These are phyloP conservation scores for Ephestia elutella DNA, from an alignment of 1,140 invertebrate species.

Conservation along the genomic window DNA sequence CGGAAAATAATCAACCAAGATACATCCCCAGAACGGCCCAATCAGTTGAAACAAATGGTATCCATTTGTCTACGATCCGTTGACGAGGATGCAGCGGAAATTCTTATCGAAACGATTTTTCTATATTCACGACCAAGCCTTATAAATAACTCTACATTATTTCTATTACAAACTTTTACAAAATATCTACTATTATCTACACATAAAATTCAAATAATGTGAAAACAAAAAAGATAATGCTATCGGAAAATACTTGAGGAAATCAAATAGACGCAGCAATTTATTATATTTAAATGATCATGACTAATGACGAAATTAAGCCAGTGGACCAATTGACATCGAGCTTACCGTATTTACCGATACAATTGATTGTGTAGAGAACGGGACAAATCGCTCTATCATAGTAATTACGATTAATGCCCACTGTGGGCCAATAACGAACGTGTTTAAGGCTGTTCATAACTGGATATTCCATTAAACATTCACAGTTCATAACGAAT, in stretches of 20 bases:
- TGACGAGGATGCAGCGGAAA: conserved; percentile 11
- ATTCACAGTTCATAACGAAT: neutral
- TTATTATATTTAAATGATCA: neutral
- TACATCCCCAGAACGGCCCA: conserved; percentile 47
- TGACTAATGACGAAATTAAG: neutral
- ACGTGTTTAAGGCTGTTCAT: neutral
- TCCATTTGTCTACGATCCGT: conserved; percentile 39
- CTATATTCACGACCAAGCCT: neutral
- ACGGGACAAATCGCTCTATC: conserved; percentile 25
- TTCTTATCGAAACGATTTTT: conserved; percentile 11
- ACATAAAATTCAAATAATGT: too few relatives aligned
- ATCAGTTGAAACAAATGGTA: conserved; percentile 59
- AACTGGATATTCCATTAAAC: conserved; percentile 4
- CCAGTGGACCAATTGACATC: neutral
- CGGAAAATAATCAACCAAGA: conserved; percentile 57
- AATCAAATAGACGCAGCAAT: too few relatives aligned
- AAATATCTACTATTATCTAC: too few relatives aligned
- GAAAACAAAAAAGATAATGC: too few relatives aligned
- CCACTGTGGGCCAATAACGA: conserved; percentile 12
- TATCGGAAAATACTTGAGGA: too few relatives aligned
- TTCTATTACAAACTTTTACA: too few relatives aligned
- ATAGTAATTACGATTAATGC: conserved; percentile 44
- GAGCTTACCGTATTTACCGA: conserved; percentile 12
- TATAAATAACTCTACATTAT: neutral
- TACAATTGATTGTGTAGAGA: conserved; percentile 15